Evolutionary conservation across 92 coral and sea anemone genomes (phyloP).

Genomic region (Plumapathes pennacea): DNA sequence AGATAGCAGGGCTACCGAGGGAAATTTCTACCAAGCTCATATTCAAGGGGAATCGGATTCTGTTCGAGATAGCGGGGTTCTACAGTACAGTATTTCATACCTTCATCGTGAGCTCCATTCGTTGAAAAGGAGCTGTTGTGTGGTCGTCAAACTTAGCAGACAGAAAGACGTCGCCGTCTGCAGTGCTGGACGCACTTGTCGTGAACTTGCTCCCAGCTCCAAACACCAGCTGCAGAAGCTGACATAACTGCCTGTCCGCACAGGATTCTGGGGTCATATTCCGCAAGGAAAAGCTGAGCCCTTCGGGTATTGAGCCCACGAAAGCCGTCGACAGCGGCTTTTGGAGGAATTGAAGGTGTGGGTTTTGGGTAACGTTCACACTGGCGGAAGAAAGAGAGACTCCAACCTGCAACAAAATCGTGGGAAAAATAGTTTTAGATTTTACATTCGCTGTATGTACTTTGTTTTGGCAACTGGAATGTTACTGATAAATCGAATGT

Average conservation of each 20-base stretch:
- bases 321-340: constrained; percentile 70
- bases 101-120: too few species aligned
- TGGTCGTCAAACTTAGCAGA: too few species aligned
- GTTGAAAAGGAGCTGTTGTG: too few species aligned
- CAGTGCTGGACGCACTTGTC: constrained; percentile 13
- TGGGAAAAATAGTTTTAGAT: background rate
- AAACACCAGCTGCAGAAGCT: constrained; percentile 68
- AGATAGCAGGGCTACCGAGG: too few species aligned
- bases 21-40: too few species aligned
- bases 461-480: too few species aligned
- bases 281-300: constrained; percentile 65
- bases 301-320: constrained; percentile 65
- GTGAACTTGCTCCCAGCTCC: constrained; percentile 66
- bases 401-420: constrained; percentile 58
- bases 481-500: too few species aligned
- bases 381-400: constrained; percentile 66
- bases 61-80: too few species aligned
- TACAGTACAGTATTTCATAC: too few species aligned
- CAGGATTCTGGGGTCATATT: constrained; percentile 46
- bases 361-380: constrained; percentile 36
- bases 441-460: too few species aligned
- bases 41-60: too few species aligned
- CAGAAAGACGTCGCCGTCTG: too few species aligned
- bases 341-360: constrained; percentile 41
- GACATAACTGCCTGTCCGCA: constrained; percentile 46